Base-by-base conservation (phyloP, 2,888 invertebrate species). In the Drosophila kambysellisi region DNA sequence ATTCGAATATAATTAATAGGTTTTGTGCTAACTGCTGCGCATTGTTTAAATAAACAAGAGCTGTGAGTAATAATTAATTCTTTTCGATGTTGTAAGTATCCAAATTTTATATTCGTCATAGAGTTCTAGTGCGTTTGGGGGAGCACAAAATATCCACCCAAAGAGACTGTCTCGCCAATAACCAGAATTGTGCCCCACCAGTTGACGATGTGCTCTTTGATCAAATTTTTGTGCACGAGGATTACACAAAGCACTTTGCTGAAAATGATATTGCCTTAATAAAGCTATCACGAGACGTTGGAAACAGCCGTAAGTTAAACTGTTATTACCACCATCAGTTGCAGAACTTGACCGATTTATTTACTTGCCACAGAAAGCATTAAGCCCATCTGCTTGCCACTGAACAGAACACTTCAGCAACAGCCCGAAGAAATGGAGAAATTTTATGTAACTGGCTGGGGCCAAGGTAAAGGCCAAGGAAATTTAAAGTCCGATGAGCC, bases 1-100 rank as follows among this genome's bases (percentile, higher is more conserved):
- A 37, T 39, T 17, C 33, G 0, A 67, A 39, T 43, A 3, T 17
- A 5, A 51, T 50, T n/a, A 0, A 15, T 2, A 79, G 77, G 68
- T 0, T 77, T 53, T 51, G 56, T 79, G 3, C n/a, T 79, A n/a
- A 77, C 77, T 3, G 78, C 78, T 9, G 77, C 78, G 0, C 77
- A 79, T 37, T 79, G 78, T 12, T 56, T 79, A 11, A 6, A 0
- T 2, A 0, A n/a, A 6, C 17, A 32, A 5, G 0, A 29, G 0
- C 20, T 66, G 78, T 77, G 46, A 71, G 77, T 77, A 53, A n/a
- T 12, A 5, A 6, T 0, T 4, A n/a, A 17, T 43, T 43, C 3
- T 11, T 2, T 4, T 1, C 17, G n/a, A 30, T 25, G 20, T 4
- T 9, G 17, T 20, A 5, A 15, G 15, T 35, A 32, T 3, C n/a